Evolutionary conservation across 2,888 invertebrate species (phyloP), one percentile per base, ranked within the genome.

Genomic region (Mellilla xanthometata): DNA sequence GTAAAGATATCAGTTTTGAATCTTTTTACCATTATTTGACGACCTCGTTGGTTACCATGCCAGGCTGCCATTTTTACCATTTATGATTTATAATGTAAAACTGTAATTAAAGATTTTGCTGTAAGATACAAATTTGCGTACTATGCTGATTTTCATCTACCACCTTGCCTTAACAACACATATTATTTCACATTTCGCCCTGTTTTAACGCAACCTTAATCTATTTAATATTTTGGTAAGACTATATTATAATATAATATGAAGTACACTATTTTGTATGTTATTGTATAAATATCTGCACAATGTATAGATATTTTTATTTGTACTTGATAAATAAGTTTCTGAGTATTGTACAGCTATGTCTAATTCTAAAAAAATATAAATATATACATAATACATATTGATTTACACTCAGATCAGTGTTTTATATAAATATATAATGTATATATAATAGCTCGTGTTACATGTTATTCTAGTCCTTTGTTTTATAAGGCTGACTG

Each of bases 251-350:
- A 23, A 30, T 41, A 39, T 42, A n/a, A n/a, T n/a, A n/a, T 54
- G 46, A 57, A 52, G 54, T 51, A 57, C 54, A 40, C 35, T 40
- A 43, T 36, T 56, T 57, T 54, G 54, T 57, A 54, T 54, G 38
- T 12, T 31, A 22, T 40, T 38, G 12, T 29, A 30, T 48, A 47
- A 33, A 46, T 36, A 46, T 46, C 29, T 47, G 10, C 12, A 38
- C 11, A 19, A 10, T 30, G 15, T 35, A 46, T 35, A 46, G 34
- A 49, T 48, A 48, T 49, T 41, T 30, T 22, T 39, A 46, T 58
- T 55, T 58, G 57, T 55, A 58, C 57, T 55, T 52, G 31, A 53
- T 42, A 53, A 49, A 43, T 49, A 47, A 36, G 30, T 34, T 26
- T 50, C 45, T 58, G 55, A 58, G 55, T 58, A 58, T 58, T 55